Evolutionary conservation across 1,140 invertebrate species (phyloP), one percentile per base, ranked within the genome.

Genomic region (Subanguina moxae): DNA sequence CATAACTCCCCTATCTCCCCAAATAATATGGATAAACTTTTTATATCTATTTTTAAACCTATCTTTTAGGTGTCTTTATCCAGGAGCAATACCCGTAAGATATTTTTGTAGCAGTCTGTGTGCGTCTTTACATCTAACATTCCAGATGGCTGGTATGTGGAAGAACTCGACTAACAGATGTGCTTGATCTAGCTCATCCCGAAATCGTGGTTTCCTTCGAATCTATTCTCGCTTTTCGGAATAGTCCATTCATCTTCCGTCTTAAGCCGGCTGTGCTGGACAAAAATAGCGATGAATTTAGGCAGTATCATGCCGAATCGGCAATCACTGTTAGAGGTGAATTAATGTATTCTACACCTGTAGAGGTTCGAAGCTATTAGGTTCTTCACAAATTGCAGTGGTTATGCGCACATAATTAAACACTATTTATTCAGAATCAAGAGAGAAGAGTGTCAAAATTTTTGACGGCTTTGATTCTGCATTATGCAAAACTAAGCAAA

Each of bases 141-240:
- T 62, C 75, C 71, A 70, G 27, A 56, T 38, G 30, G 25, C 74
- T 76, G 28, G 30, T 59, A 30, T 25, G 52, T n/a, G 67, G 70
- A 27, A 76, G 82, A 64, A 83, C 82, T 19, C 52, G 38, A 23
- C 62, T 82, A 23, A 65, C 68, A 19, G 80, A 82, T 45, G 68
- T 83, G 27, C 77, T 84, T 56, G 73, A 78, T 23, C 65, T 85
- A 27, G 69, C 77, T 15, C 83, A 85, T 72, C 84, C 84, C 9
- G 73, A 76, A 45, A 83, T 85, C 73, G 73, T 79, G 15, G 69
- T 85, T 48, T 76, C 74, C 15, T 79, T 81, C 48, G 76, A 80
- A 19, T 83, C 84, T 43, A 83, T 85, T 38, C 62, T 69, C 8
- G 76, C 77, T 9, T 82, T 82, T 58, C 68, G 74, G 27, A 71